phyloP scores from a whole-genome alignment of 2,797 vertebrate genomes.

The Rhyacichthys aspro region DNA sequence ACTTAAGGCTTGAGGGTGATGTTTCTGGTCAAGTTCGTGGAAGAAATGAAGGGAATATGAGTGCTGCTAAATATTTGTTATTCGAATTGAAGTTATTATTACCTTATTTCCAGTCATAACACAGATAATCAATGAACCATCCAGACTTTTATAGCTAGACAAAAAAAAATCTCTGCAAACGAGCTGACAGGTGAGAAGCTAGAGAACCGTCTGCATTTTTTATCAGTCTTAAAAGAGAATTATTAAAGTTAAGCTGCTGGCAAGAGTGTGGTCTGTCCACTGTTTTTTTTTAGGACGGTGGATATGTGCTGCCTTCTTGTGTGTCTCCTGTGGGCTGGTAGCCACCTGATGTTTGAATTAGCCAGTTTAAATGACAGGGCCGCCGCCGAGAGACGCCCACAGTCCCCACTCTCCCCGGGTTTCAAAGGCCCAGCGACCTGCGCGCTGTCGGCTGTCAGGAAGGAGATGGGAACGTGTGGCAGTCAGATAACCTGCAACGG shows the following conservation, averaged over 20 bases:
- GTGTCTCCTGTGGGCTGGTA: conserved; percentile 41
- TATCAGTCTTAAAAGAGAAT: conserved; percentile 60
- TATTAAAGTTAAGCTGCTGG: conserved; percentile 46
- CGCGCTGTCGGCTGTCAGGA: conserved; percentile 62
- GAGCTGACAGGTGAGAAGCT: neutral
- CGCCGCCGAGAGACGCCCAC: conserved; percentile 63
- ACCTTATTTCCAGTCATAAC: conserved; percentile 33
- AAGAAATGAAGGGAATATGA: too few relatives aligned
- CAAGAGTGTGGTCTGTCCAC: conserved; percentile 10
- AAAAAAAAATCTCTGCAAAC: conserved; percentile 31
- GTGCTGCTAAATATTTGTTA: neutral
- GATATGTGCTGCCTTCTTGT: conserved; percentile 13
- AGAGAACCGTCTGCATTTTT: conserved; percentile 39
- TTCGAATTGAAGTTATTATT: conserved; percentile 21
- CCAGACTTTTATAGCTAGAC: conserved; percentile 17
- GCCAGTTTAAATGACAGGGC: conserved; percentile 76
- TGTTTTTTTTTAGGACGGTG: conserved; percentile 12
- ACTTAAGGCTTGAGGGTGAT: neutral
- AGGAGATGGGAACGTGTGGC: conserved; percentile 77
- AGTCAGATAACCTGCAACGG: conserved; percentile 78
- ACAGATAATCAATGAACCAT: conserved; percentile 40
- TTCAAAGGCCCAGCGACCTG: conserved; percentile 69
- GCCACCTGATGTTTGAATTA: conserved; percentile 76
- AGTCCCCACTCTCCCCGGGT: conserved; percentile 62
- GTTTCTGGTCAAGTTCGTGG: too few relatives aligned